Percentiles rank a stretch among this genome's conserved stretches.
These are phyloP conservation scores for Hoplodrina ambigua DNA, from an alignment of 2,888 invertebrate genomes.

Conservation along the genomic window DNA sequence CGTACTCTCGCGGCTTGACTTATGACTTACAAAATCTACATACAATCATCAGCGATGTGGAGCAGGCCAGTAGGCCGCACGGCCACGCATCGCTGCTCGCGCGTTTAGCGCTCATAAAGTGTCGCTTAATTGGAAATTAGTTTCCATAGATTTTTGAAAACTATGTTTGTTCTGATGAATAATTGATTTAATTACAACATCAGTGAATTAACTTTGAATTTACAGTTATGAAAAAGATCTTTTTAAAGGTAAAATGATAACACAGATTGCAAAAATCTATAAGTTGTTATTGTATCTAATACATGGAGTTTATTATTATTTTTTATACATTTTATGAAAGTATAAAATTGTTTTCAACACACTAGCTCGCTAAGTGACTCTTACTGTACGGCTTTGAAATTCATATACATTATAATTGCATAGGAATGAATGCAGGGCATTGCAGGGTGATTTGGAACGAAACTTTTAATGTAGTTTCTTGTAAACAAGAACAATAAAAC, in stretches of 20 bases:
- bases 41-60: conserved; percentile 87
- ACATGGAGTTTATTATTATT: too few species aligned
- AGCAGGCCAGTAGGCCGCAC: conserved; percentile 87
- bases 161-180: background rate
- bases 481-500: too few species aligned
- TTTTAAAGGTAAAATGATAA: background rate
- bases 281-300: too few species aligned
- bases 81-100: conserved; percentile 67
- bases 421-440: too few species aligned
- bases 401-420: too few species aligned
- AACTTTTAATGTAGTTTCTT: too few species aligned
- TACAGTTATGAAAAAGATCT: too few species aligned
- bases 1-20: conserved; percentile 80
- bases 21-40: conserved; percentile 89
- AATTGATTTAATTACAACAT: background rate
- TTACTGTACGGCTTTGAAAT: too few species aligned
- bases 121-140: conserved; percentile 49
- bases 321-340: too few species aligned
- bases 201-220: background rate
- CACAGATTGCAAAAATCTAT: background rate
- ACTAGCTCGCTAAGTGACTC: too few species aligned
- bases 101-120: conserved; percentile 38
- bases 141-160: conserved; percentile 20
- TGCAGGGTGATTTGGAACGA: too few species aligned
- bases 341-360: too few species aligned